Evolutionary conservation across 2,888 invertebrate genomes (phyloP), one percentile per base, ranked within the genome.

Genomic region (Tinea semifulvella): DNA sequence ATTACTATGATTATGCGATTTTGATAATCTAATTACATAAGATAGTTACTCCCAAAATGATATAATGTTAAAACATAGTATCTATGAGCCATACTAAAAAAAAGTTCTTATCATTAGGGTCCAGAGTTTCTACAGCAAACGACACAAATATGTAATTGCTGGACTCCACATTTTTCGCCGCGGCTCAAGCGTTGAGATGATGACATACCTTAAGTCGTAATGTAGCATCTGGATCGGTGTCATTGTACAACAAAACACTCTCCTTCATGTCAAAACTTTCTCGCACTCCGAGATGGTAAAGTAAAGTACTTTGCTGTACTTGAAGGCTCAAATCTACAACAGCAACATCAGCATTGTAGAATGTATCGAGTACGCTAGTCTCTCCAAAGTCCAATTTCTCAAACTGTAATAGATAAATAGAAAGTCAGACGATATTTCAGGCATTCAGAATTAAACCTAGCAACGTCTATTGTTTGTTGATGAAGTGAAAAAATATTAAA

Each of bases 191-290:
- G 8, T 7, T 8, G 11, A 28, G n/a, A 11, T 28, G 4, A 17
- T 20, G 2, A 49, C 40, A 47, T 81, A 96, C 96, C 87, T 94
- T 95, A 16, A 97, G 82, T 48, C 94, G 85, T 50, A 95, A 75
- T 6, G 96, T 95, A 52, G 91, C 87, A 68, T 96, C 95, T 0
- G 91, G 86, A 68, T 96, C 93, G 49, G 87, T 85, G 77, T 97
- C 95, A 75, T 97, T 96, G 62, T 89, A 93, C 5, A 95, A 83
- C 31, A 96, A 63, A 49, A 96, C 92, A 71, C 94, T 96, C 63
- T 96, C 93, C 61, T 93, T 95, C 97, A 97, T 98, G 47, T 93
- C 93, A 77, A 97, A 96, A 65, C 96, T 97, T 74, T 99, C 98
- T 43, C 99, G 84, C 0, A 99, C 96, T 35, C 98, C 99, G 42